Conservation (phyloP, 2,888 invertebrate genomes). For the Ormyrus thymus region DNA sequence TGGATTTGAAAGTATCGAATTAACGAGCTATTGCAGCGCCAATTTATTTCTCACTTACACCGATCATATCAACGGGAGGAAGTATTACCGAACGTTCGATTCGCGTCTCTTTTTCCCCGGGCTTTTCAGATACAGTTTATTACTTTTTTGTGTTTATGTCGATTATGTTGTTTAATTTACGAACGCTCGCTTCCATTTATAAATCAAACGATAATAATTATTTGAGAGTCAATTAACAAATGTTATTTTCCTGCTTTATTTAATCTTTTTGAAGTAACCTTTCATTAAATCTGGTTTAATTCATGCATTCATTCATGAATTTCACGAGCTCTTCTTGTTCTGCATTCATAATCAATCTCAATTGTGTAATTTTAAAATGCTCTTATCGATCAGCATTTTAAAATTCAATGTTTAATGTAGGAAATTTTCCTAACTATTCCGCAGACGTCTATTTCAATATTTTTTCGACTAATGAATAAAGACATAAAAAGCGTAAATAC, state of each 20-base stretch:
- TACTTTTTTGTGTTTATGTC: not conserved
- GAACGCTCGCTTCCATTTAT: not conserved
- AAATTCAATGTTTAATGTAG: too few species aligned
- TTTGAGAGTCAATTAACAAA: slow-evolving; percentile 11
- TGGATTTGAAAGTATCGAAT: slow-evolving; percentile 46
- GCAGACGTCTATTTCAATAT: too few species aligned
- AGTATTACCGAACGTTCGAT: slow-evolving; percentile 7
- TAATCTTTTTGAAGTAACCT: not conserved
- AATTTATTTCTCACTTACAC: slow-evolving; percentile 35
- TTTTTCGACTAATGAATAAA: too few species aligned
- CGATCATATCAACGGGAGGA: not conserved
- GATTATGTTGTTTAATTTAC: not conserved
- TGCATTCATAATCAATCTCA: too few species aligned
- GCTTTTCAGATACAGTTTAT: slow-evolving; percentile 1
- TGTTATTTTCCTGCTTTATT: slow-evolving; percentile 1
- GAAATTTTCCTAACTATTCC: too few species aligned
- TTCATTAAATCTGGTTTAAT: too few species aligned
- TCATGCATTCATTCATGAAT: too few species aligned
- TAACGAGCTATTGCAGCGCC: slow-evolving; percentile 22
- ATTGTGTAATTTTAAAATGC: too few species aligned
- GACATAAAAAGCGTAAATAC: too few species aligned
- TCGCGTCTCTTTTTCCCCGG: not conserved
- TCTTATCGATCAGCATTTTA: too few species aligned
- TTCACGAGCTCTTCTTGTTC: too few species aligned
- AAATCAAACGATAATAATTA: not conserved